These are phyloP conservation scores for Rhinolophus sinicus DNA, from an alignment of 2,113 vertebrate genomes.

Conservation along the genomic window DNA sequence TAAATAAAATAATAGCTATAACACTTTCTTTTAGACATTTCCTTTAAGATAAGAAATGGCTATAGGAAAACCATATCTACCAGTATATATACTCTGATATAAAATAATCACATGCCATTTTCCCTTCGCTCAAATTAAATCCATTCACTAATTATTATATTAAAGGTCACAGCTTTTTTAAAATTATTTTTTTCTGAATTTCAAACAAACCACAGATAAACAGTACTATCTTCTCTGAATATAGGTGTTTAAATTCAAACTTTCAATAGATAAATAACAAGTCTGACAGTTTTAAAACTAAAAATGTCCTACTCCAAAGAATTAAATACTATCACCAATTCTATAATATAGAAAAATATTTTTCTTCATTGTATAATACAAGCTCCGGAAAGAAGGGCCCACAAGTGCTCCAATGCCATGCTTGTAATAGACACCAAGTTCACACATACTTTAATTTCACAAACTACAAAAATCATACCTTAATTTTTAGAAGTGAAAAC, in stretches of 20 bases:
- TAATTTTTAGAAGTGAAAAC: conserved; percentile 44
- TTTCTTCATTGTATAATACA: not conserved
- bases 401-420: not conserved
- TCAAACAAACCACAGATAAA: conserved; percentile 36
- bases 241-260: conserved; percentile 15
- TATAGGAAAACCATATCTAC: not conserved
- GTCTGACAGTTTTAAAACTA: conserved; percentile 37
- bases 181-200: not conserved
- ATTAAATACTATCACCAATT: conserved; percentile 35
- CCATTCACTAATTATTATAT: conserved; percentile 48
- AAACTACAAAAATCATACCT: not conserved
- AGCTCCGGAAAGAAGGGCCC: not conserved
- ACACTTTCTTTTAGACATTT: conserved; percentile 45
- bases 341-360: not conserved
- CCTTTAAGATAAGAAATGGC: conserved; percentile 33
- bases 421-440: conserved; percentile 18
- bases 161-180: not conserved
- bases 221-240: not conserved
- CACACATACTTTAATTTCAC: not conserved
- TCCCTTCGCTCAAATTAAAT: conserved; percentile 51
- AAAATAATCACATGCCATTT: conserved; percentile 48
- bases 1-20: not conserved
- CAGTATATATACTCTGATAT: not conserved
- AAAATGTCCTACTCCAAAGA: conserved; percentile 36
- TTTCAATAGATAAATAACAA: conserved; percentile 29